These are phyloP conservation scores for Lasioglossum baleicum DNA, from an alignment of 1,140 invertebrate species.

Conservation along the genomic window DNA sequence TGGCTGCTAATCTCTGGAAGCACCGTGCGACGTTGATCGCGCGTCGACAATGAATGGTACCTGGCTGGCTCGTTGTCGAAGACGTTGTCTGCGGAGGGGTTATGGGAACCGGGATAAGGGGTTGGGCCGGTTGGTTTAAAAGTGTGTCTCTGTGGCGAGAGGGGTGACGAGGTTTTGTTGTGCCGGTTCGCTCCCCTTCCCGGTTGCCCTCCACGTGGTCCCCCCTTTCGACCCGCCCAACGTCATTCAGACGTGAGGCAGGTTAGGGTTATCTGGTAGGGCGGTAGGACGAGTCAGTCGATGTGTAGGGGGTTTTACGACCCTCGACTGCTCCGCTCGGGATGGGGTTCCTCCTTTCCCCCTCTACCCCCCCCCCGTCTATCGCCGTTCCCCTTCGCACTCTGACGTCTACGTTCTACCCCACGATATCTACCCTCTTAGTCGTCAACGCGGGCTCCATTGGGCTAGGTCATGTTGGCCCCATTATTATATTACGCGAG, in stretches of 20 bases:
- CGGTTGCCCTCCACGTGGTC: constrained; percentile 25
- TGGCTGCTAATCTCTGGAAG: too few relatives aligned
- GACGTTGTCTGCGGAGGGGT: constrained; percentile 23
- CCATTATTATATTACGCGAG: constrained; percentile 62
- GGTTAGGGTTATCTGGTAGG: constrained; percentile 68
- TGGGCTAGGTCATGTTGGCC: constrained; percentile 58
- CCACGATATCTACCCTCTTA: constrained; percentile 24
- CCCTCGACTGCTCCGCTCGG: constrained; percentile 63
- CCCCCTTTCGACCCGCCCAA: constrained; percentile 54
- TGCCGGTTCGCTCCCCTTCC: constrained; percentile 42
- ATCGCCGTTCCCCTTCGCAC: neutral
- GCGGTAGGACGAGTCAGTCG: constrained; percentile 57
- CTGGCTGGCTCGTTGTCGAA: neutral
- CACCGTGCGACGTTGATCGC: too few relatives aligned
- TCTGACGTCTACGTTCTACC: constrained; percentile 10
- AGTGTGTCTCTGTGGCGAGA: constrained; percentile 75
- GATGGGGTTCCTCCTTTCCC: constrained; percentile 46
- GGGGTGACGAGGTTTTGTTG: constrained; percentile 55
- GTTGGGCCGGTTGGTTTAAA: constrained; percentile 51
- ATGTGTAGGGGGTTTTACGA: constrained; percentile 69
- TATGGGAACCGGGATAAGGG: constrained; percentile 31
- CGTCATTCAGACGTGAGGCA: constrained; percentile 60
- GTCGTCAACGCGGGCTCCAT: constrained; percentile 42
- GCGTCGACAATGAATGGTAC: neutral
- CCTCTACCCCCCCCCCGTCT: neutral